Evolutionary conservation across 2,888 invertebrate species (phyloP).

Genomic region (Miltochrista miniata): DNA sequence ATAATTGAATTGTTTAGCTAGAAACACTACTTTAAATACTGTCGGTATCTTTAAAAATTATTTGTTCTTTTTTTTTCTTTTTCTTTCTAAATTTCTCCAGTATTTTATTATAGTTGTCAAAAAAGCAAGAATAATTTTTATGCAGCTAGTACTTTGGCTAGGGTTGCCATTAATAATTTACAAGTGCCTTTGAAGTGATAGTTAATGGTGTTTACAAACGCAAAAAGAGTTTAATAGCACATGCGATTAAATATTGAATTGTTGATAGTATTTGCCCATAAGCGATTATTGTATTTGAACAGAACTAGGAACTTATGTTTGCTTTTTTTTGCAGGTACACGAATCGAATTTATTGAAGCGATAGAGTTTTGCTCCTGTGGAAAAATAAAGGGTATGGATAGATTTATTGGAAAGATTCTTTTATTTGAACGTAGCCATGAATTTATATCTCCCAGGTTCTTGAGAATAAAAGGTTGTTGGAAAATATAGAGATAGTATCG

Average conservation of each 20-base stretch:
- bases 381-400: neutral
- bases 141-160: neutral
- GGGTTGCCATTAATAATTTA: constrained; percentile 7
- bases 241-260: constrained; percentile 34
- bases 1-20: neutral
- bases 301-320: constrained; percentile 14
- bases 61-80: neutral
- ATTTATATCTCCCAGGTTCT: neutral
- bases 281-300: constrained; percentile 19
- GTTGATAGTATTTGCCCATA: constrained; percentile 27
- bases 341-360: neutral
- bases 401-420: constrained; percentile 1
- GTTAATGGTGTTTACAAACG: constrained; percentile 25
- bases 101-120: neutral
- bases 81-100: too few species aligned
- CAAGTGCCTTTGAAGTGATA: constrained; percentile 29
- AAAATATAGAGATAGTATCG: neutral
- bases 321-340: constrained; percentile 28
- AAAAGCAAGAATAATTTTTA: neutral
- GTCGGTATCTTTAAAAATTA: neutral
- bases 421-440: neutral
- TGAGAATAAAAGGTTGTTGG: neutral
- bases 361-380: neutral
- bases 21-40: too few species aligned
- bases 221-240: constrained; percentile 34